Percentiles rank a stretch among this genome's conserved stretches.
phyloP scores from a whole-genome alignment of 2,797 vertebrate species.

The Protonibea diacanthus region DNA sequence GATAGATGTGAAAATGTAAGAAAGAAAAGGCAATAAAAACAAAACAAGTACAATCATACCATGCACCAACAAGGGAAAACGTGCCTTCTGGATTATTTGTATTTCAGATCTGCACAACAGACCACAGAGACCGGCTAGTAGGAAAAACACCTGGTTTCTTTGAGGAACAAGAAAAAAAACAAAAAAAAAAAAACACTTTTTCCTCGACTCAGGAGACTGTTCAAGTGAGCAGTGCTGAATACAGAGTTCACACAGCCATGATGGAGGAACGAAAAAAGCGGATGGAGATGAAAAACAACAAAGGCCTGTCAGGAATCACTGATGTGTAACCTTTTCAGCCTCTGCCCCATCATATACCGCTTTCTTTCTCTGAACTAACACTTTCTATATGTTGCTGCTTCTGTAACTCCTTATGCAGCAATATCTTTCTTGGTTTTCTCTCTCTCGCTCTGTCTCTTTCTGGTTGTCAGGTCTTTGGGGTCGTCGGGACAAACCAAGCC shows the following conservation, averaged over 20 bases:
- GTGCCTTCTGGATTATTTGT: constrained; percentile 31
- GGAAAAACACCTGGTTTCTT: constrained; percentile 56
- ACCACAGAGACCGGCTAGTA: constrained; percentile 34
- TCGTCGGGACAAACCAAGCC: constrained; percentile 62
- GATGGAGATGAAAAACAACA: constrained; percentile 46
- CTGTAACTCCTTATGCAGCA: constrained; percentile 45
- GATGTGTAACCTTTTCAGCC: constrained; percentile 62
- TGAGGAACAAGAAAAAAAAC: constrained; percentile 1
- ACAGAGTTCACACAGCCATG: constrained; percentile 50
- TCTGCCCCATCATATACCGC: background rate
- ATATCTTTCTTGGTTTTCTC: constrained; percentile 36
- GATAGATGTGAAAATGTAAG: background rate
- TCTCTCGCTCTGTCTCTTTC: constrained; percentile 30
- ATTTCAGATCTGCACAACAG: constrained; percentile 29
- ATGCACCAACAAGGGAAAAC: constrained; percentile 32
- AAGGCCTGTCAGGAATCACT: constrained; percentile 65
- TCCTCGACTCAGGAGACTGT: constrained; percentile 23
- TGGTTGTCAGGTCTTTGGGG: constrained; percentile 64
- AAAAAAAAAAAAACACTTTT: constrained; percentile 19
- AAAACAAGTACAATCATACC: background rate
- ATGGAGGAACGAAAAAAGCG: constrained; percentile 50
- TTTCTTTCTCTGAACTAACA: constrained; percentile 17
- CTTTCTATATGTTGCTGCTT: constrained; percentile 46
- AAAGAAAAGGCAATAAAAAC: constrained; percentile 3
- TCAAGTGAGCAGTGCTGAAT: constrained; percentile 45